Conservation (phyloP, 2,797 vertebrate species). For the Tapirus indicus region DNA sequence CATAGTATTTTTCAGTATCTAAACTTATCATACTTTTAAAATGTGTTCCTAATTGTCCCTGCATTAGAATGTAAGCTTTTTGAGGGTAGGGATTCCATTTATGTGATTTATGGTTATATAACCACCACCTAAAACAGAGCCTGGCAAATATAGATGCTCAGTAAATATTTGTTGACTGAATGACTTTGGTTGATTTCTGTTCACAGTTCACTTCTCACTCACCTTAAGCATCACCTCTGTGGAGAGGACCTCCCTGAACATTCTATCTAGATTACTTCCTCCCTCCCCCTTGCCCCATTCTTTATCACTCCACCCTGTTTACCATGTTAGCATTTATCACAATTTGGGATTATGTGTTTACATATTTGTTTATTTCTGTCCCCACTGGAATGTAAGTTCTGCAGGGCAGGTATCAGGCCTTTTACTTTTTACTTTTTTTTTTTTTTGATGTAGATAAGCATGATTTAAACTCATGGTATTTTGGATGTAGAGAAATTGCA, state of each 20-base stretch:
- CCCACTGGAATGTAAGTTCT: not conserved
- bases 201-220: not conserved
- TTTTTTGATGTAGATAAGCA: not conserved
- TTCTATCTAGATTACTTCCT: not conserved
- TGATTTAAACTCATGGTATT: conserved; percentile 10
- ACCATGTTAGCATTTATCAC: conserved; percentile 8
- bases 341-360: not conserved
- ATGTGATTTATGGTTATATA: not conserved
- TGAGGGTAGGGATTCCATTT: not conserved
- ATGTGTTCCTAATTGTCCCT: not conserved
- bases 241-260: not conserved
- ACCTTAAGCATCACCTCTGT: not conserved
- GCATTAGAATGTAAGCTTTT: not conserved
- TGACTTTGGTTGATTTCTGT: conserved; percentile 13
- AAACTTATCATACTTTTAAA: not conserved
- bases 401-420: not conserved
- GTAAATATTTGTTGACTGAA: conserved; percentile 14
- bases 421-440: not conserved
- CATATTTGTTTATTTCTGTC: not conserved
- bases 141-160: not conserved
- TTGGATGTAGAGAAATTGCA: not conserved
- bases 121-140: not conserved
- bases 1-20: conserved; percentile 33
- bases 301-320: not conserved
- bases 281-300: not conserved